Conservation (phyloP, 2,113 vertebrate genomes). For the Ornithorhynchus anatinus region DNA sequence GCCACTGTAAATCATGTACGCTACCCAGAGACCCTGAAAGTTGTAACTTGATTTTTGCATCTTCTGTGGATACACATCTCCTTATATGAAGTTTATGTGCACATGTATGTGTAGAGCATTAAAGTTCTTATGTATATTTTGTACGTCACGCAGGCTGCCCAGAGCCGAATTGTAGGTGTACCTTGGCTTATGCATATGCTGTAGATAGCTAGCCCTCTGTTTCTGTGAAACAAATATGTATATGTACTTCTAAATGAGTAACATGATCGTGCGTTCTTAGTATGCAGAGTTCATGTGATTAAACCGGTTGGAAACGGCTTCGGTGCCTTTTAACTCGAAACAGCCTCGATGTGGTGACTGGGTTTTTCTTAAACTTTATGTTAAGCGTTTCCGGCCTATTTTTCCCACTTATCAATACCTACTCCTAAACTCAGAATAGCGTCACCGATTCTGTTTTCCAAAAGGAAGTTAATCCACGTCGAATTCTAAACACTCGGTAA, state of each 20-base stretch:
- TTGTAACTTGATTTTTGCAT: constrained; percentile 17
- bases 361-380: too few species aligned
- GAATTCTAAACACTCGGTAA: too few species aligned
- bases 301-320: constrained; percentile 4
- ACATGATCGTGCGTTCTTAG: constrained; percentile 3
- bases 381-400: too few species aligned
- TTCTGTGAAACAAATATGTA: not conserved
- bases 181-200: not conserved
- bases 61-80: not conserved
- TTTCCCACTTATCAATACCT: too few species aligned
- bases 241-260: constrained; percentile 26
- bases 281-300: not conserved
- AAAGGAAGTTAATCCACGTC: too few species aligned
- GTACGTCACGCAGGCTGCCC: constrained; percentile 7
- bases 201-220: too few species aligned
- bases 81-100: constrained; percentile 4
- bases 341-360: not conserved
- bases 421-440: too few species aligned
- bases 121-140: constrained; percentile 1
- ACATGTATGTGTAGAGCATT: constrained; percentile 18
- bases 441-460: too few species aligned
- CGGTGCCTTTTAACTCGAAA: constrained; percentile 27
- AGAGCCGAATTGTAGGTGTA: not conserved
- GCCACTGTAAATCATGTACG: constrained; percentile 22
- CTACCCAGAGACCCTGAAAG: not conserved